These are phyloP conservation scores for Odontomachus brunneus DNA, from an alignment of 1,140 invertebrate species.

Conservation along the genomic window DNA sequence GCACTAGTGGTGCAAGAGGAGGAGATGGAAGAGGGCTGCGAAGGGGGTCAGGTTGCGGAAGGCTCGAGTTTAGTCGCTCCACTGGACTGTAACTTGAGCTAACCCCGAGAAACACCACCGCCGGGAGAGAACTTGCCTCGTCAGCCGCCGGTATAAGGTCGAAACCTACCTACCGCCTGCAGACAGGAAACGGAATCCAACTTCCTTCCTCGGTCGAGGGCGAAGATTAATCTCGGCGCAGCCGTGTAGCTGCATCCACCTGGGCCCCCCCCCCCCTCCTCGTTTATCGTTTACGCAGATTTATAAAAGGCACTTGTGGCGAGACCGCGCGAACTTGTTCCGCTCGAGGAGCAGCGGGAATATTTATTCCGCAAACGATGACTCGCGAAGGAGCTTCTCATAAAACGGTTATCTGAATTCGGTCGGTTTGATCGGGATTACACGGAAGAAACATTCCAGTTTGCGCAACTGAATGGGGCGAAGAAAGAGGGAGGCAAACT, in stretches of 20 bases:
- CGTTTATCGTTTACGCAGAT: too few relatives aligned
- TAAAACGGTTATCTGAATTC: slow-evolving; percentile 10
- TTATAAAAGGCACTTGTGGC: too few relatives aligned
- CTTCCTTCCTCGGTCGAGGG: slow-evolving; percentile 80
- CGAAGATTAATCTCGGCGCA: slow-evolving; percentile 81
- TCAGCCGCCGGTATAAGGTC: slow-evolving; percentile 76
- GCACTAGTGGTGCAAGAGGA: slow-evolving; percentile 43
- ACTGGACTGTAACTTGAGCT: slow-evolving; percentile 83
- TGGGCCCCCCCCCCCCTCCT: slow-evolving; percentile 6
- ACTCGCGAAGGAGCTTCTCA: neutral
- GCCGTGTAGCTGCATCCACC: slow-evolving; percentile 44
- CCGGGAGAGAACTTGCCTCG: slow-evolving; percentile 78
- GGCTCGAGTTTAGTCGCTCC: slow-evolving; percentile 83
- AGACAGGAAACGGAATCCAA: slow-evolving; percentile 82
- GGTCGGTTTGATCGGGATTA: slow-evolving; percentile 3
- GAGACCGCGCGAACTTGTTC: too few relatives aligned
- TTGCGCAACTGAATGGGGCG: too few relatives aligned
- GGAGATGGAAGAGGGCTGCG: slow-evolving; percentile 63
- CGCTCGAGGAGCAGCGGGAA: too few relatives aligned
- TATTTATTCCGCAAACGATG: slow-evolving; percentile 13
- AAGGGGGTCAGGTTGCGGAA: slow-evolving; percentile 68
- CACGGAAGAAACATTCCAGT: too few relatives aligned
- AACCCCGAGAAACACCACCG: slow-evolving; percentile 78
- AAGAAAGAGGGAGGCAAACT: too few relatives aligned
- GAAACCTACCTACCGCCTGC: slow-evolving; percentile 75